Evolutionary conservation across 2,888 invertebrate genomes (phyloP), one percentile per base, ranked within the genome.

Genomic region (Anaspis maculata): DNA sequence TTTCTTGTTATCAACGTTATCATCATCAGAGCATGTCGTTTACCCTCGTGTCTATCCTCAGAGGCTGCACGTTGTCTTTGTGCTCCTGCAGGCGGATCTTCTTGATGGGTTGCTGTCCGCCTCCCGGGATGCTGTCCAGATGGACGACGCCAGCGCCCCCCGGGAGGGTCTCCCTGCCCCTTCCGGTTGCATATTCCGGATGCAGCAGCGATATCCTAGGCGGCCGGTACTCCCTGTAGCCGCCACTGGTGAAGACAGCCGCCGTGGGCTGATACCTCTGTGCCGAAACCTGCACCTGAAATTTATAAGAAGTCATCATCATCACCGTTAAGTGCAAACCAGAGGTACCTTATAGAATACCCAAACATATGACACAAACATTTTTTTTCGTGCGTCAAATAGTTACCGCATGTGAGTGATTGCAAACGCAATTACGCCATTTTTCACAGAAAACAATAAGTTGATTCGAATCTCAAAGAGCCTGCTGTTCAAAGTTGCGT

Each of bases 171-270:
- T 53, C 44, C 47, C 45, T 32, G 45, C 41, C 35, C 35, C 39
- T 31, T 22, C 22, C 56, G 34, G 56, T 67, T 15, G 56, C 56
- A 45, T 64, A 63, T 31, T 62, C 66, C 41, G 64, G 69, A 61
- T 77, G 76, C 59, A 83, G 72, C 60, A 83, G 70, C 34, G 82
- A 82, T 67, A 84, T 76, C 60, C 77, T 67, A 59, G 71, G 72
- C 44, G 73, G 69, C 37, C 49, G 68, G 53, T 68, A 74, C 42
- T 57, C 70, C 33, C 67, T 72, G 54, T 60, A 73, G 26, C 62
- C 68, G 44, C 71, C 70, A 42, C 70, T 68, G 45, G 70, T 69
- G 45, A 69, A 68, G 46, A 69, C 69, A 66, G 69, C 59, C 64
- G 71, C 57, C 52, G 63, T 61, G 49, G 61, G 64, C 59, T 41